Percentiles rank a stretch among this genome's conserved stretches.
Conservation (phyloP, 1,140 invertebrate genomes). For the Ridgeia piscesae region DNA sequence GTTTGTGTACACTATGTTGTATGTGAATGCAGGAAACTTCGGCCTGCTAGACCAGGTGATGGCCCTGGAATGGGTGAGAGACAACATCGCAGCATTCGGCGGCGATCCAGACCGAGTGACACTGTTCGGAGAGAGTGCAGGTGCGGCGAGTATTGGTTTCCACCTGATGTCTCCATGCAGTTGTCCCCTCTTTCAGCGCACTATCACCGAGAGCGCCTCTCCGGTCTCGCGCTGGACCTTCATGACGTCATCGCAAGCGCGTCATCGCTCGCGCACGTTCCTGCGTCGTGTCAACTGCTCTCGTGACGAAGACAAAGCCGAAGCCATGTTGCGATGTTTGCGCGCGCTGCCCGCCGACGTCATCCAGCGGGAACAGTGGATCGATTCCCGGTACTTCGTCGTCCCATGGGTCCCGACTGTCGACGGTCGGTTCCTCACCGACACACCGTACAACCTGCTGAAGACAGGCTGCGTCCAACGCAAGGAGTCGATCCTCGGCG, state of each 20-base stretch:
- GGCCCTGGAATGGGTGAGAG: slow-evolving; percentile 65
- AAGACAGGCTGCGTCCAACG: slow-evolving; percentile 3
- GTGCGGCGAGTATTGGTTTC: slow-evolving; percentile 84
- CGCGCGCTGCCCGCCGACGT: slow-evolving; percentile 69
- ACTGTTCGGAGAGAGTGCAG: slow-evolving; percentile 75
- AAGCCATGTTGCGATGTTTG: slow-evolving; percentile 78
- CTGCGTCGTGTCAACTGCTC: slow-evolving; percentile 19
- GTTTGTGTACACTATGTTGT: too few relatives aligned
- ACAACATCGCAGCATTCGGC: slow-evolving; percentile 50
- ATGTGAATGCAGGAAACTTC: slow-evolving; percentile 59
- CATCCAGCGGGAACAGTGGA: slow-evolving; percentile 81
- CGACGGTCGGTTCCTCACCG: slow-evolving; percentile 24
- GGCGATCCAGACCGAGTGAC: slow-evolving; percentile 46
- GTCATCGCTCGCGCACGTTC: slow-evolving; percentile 63
- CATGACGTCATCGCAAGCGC: slow-evolving; percentile 77
- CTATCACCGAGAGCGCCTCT: slow-evolving; percentile 62
- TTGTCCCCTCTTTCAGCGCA: slow-evolving; percentile 80
- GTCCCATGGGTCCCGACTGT: slow-evolving; percentile 28
- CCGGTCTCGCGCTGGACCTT: slow-evolving; percentile 85
- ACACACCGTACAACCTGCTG: slow-evolving; percentile 25
- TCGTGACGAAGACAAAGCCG: slow-evolving; percentile 62
- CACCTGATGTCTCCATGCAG: slow-evolving; percentile 82
- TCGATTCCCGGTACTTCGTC: slow-evolving; percentile 22
- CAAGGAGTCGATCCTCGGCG: slow-evolving; percentile 27
- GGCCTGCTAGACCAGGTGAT: slow-evolving; percentile 69